Percentiles rank a stretch among this genome's conserved stretches.
Conservation (phyloP, 1,140 invertebrate species). For the Chironomus striatipennis region DNA sequence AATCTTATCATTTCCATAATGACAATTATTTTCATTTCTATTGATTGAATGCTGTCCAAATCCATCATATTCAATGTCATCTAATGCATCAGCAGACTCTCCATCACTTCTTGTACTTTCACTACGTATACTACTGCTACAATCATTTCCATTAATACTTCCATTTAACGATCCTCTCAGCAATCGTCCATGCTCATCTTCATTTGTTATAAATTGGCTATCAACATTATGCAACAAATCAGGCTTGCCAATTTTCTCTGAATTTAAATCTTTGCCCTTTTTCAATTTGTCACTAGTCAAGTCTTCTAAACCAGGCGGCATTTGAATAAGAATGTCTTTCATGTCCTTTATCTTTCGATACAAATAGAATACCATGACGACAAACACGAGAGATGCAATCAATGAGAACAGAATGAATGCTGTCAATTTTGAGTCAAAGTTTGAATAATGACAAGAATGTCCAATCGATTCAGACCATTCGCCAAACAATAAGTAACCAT, state of each 20-base stretch:
- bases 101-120: neutral
- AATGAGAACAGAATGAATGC: constrained; percentile 32
- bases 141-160: neutral
- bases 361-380: constrained; percentile 36
- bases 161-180: neutral
- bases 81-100: neutral
- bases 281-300: constrained; percentile 8
- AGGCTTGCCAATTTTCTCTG: neutral
- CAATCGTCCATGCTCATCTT: constrained; percentile 10
- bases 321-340: constrained; percentile 41
- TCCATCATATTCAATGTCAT: constrained; percentile 2
- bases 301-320: constrained; percentile 38
- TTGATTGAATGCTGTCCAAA: neutral
- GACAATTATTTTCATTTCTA: neutral
- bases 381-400: constrained; percentile 29
- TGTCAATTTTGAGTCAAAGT: constrained; percentile 42
- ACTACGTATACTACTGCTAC: constrained; percentile 5
- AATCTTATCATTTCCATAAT: neutral
- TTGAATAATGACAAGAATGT: constrained; percentile 34
- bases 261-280: neutral
- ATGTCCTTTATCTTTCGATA: constrained; percentile 39
- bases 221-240: neutral
- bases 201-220: neutral
- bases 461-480: neutral
- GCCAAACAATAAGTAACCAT: neutral